Evolutionary conservation across 2,888 invertebrate species (phyloP).

Genomic region (Lepidocyrtinus sp.): DNA sequence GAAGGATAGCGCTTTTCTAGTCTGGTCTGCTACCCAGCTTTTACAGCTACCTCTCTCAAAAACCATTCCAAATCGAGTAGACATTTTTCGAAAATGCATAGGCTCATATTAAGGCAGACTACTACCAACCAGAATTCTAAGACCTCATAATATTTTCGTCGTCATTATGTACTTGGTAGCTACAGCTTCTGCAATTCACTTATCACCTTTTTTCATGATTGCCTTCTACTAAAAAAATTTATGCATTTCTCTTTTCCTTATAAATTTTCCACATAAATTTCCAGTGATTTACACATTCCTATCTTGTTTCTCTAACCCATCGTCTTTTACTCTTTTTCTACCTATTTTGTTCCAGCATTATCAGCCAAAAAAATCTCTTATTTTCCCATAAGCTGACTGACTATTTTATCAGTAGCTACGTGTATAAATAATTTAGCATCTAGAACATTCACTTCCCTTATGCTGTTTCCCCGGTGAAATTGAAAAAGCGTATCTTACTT

Average conservation of each 20-base stretch:
- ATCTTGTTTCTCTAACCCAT: not conserved
- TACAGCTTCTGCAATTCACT: not conserved
- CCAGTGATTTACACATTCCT: not conserved
- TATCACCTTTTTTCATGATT: not conserved
- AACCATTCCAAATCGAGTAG: constrained; percentile 10
- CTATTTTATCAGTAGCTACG: not conserved
- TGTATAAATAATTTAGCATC: not conserved
- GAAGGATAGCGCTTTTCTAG: not conserved
- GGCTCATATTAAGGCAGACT: not conserved
- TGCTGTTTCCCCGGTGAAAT: not conserved
- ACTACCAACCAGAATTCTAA: not conserved
- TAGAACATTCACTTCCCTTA: not conserved
- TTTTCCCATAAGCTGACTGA: not conserved
- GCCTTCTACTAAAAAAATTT: too few species aligned
- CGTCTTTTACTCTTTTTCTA: not conserved
- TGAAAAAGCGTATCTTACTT: not conserved
- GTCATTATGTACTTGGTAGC: not conserved
- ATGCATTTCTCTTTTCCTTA: not conserved
- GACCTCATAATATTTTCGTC: not conserved
- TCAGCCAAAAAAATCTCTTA: not conserved
- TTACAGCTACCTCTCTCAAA: constrained; percentile 30
- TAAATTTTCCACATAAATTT: not conserved
- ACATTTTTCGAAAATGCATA: not conserved
- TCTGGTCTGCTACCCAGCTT: constrained; percentile 22
- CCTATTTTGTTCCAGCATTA: not conserved